A percentile compares a stretch with the other conserved stretches of the same genome.
Evolutionary conservation across 1,140 invertebrate genomes (phyloP).

Genomic region (Aphelenchoides avenae): DNA sequence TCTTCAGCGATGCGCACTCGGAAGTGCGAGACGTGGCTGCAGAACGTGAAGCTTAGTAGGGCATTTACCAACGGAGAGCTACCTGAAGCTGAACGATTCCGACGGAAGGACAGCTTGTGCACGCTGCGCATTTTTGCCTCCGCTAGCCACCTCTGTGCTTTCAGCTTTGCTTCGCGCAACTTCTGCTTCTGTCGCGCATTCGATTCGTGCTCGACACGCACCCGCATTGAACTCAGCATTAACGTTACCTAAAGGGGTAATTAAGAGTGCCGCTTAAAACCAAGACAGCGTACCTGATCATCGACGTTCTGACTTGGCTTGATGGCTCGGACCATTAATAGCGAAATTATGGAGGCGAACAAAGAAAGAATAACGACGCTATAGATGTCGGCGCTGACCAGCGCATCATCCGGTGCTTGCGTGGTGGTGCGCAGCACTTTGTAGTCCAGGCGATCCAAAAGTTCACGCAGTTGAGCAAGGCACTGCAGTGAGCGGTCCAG

Average conservation of each 20-base stretch:
- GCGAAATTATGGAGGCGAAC: constrained; percentile 21
- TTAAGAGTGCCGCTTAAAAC: constrained; percentile 1
- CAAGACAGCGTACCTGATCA: constrained; percentile 21
- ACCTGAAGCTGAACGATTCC: constrained; percentile 16
- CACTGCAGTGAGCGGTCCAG: constrained; percentile 3
- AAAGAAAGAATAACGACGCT: constrained; percentile 18
- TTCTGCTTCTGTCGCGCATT: constrained; percentile 22
- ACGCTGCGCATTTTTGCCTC: constrained; percentile 19
- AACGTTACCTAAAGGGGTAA: constrained; percentile 23
- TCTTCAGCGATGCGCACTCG: constrained; percentile 14
- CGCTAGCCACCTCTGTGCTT: constrained; percentile 21
- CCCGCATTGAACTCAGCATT: constrained; percentile 23
- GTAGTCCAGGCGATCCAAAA: constrained; percentile 3
- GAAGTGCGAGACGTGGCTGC: not conserved
- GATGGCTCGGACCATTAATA: constrained; percentile 28
- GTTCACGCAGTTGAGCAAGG: constrained; percentile 11
- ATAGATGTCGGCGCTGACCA: constrained; percentile 27
- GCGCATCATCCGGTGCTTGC: constrained; percentile 15
- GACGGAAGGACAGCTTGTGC: constrained; percentile 21
- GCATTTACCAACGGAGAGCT: too few relatives aligned
- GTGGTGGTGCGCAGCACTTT: constrained; percentile 9
- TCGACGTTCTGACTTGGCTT: constrained; percentile 27
- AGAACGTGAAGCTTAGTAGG: constrained; percentile 4
- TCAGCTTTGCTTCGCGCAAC: constrained; percentile 20
- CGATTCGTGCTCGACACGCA: constrained; percentile 18